Evolutionary conservation across 37 sponge, comb jelly and placozoan genomes (phyloP).

Genomic region (Haliclona indistincta): DNA sequence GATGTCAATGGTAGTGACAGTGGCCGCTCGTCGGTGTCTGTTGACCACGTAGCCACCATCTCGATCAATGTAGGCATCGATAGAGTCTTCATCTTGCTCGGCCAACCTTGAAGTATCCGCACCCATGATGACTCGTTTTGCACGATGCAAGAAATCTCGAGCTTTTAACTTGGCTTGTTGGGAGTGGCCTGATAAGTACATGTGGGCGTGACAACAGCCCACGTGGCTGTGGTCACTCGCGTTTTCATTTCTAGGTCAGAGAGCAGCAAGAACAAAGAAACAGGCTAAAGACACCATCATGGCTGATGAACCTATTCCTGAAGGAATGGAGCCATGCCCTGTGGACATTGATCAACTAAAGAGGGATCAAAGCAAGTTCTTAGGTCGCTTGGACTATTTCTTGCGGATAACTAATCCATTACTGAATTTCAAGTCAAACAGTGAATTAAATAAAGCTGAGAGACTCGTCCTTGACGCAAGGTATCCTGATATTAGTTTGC

Average conservation of each 20-base stretch:
- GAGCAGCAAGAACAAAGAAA: too few species aligned
- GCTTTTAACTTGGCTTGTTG: too few species aligned
- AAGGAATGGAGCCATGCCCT: slow-evolving; percentile 11
- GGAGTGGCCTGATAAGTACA: too few species aligned
- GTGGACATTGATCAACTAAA: slow-evolving; percentile 57
- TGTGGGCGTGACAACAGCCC: too few species aligned
- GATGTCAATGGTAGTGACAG: neutral
- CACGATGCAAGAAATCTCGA: too few species aligned
- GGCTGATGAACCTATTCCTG: neutral
- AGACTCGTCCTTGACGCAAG: slow-evolving; percentile 60
- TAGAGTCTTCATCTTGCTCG: neutral
- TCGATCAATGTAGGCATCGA: slow-evolving; percentile 9
- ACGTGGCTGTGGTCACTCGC: too few species aligned
- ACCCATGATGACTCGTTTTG: slow-evolving; percentile 1
- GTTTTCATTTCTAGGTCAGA: too few species aligned
- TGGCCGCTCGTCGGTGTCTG: neutral
- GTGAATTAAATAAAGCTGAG: slow-evolving; percentile 46
- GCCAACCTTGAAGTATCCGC: neutral
- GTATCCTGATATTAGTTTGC: too few species aligned
- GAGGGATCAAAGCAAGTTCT: slow-evolving; percentile 78
- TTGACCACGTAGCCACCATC: slow-evolving; percentile 4
- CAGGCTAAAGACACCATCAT: too few species aligned
- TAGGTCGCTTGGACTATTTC: slow-evolving; percentile 70
- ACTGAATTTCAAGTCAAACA: slow-evolving; percentile 35
- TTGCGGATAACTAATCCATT: slow-evolving; percentile 48